A percentile compares a stretch with the other conserved stretches of the same genome.
Conservation (phyloP, 1,140 invertebrate genomes). For the Delia radicum region DNA sequence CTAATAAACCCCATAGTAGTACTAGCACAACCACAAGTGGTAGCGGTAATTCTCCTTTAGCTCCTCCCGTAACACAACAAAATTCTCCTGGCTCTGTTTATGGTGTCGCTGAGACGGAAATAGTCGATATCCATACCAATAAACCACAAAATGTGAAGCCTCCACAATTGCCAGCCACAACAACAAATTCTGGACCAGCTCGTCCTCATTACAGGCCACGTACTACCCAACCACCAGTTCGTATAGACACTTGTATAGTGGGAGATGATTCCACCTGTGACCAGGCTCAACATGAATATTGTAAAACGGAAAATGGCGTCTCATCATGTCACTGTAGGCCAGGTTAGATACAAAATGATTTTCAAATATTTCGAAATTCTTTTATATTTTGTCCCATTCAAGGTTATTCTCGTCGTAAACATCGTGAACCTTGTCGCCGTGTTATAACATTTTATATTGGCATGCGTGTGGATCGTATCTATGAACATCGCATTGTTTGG, state of each 20-base stretch:
- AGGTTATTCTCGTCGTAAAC: slow-evolving; percentile 76
- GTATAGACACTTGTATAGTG: slow-evolving; percentile 93
- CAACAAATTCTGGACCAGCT: slow-evolving; percentile 51
- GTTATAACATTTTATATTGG: slow-evolving; percentile 79
- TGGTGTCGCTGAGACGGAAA: slow-evolving; percentile 55
- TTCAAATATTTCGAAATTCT: neutral
- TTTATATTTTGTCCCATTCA: slow-evolving; percentile 5
- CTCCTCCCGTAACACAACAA: slow-evolving; percentile 44
- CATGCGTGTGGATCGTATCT: slow-evolving; percentile 78
- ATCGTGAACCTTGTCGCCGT: slow-evolving; percentile 76
- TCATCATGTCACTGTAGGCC: slow-evolving; percentile 87
- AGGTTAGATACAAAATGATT: slow-evolving; percentile 49
- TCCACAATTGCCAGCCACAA: slow-evolving; percentile 39
- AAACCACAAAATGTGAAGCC: slow-evolving; percentile 28
- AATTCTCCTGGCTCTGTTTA: slow-evolving; percentile 56
- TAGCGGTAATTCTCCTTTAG: slow-evolving; percentile 16
- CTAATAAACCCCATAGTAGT: neutral
- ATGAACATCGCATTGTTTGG: slow-evolving; percentile 77
- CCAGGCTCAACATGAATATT: slow-evolving; percentile 80
- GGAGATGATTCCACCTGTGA: slow-evolving; percentile 92
- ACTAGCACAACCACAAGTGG: slow-evolving; percentile 1
- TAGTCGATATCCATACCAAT: slow-evolving; percentile 46
- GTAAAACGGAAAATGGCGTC: slow-evolving; percentile 85
- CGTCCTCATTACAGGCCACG: slow-evolving; percentile 60
- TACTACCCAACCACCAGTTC: slow-evolving; percentile 66